Evolutionary conservation across 2,888 invertebrate species (phyloP).

Genomic region (Hoplodrina blanda): DNA sequence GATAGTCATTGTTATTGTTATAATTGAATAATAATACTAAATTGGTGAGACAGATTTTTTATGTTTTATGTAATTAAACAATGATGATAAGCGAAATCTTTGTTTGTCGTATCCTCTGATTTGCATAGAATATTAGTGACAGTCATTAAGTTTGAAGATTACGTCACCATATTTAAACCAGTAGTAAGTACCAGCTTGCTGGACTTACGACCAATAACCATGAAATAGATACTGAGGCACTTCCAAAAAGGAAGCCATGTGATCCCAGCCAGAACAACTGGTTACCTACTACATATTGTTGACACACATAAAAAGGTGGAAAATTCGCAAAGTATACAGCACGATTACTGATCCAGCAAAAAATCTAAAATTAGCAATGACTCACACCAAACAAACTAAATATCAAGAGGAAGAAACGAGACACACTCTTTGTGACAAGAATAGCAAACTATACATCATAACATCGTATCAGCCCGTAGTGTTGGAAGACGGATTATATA

Average conservation of each 20-base stretch:
- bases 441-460: too few relatives aligned
- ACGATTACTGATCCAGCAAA: too few relatives aligned
- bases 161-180: slow-evolving; percentile 1
- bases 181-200: slow-evolving; percentile 1
- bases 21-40: slow-evolving; percentile 27
- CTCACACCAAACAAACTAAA: too few relatives aligned
- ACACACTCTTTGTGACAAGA: too few relatives aligned
- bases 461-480: too few relatives aligned
- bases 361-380: too few relatives aligned
- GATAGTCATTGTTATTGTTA: slow-evolving; percentile 36
- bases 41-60: slow-evolving; percentile 23
- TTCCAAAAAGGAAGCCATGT: background rate
- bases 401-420: too few relatives aligned
- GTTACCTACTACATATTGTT: background rate
- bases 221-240: background rate
- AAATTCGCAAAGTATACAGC: too few relatives aligned
- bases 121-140: slow-evolving; percentile 16
- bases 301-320: too few relatives aligned
- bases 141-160: background rate
- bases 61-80: slow-evolving; percentile 1
- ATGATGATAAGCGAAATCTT: background rate
- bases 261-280: background rate
- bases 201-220: background rate
- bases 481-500: too few relatives aligned
- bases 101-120: background rate